Evolutionary conservation across 1,140 invertebrate species (phyloP).

Genomic region (Hetaerina americana): DNA sequence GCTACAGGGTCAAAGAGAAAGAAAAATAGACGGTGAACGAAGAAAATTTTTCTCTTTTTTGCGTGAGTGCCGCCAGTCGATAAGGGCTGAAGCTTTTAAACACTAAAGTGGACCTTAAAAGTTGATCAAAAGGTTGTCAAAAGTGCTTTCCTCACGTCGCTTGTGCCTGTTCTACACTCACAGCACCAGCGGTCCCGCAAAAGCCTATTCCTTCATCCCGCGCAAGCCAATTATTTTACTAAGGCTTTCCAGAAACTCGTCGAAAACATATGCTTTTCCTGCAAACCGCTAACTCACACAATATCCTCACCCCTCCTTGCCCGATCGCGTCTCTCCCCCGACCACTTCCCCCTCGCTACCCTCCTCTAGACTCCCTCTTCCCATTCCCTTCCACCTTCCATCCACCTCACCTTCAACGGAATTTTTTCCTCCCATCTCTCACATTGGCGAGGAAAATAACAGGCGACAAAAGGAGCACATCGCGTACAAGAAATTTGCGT

Average conservation of each 20-base stretch:
- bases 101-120: no score
- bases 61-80: no score
- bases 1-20: no score
- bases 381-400: neutral
- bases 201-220: neutral
- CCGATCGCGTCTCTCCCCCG: no score
- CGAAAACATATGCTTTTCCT: neutral
- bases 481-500: neutral
- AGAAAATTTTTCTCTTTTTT: no score
- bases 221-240: neutral
- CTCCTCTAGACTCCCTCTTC: no score
- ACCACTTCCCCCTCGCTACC: no score
- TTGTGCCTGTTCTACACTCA: neutral
- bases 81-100: no score
- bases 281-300: no score
- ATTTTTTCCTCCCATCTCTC: neutral
- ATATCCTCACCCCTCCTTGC: no score
- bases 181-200: neutral
- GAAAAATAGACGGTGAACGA: no score
- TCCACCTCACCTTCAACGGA: neutral
- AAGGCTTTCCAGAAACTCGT: neutral
- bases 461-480: neutral
- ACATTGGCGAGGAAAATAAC: no score
- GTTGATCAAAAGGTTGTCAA: neutral
- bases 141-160: neutral